A percentile compares a stretch with the other conserved stretches of the same genome.
phyloP scores from a whole-genome alignment of 2,797 vertebrate genomes.

The Denticeps clupeoides region DNA sequence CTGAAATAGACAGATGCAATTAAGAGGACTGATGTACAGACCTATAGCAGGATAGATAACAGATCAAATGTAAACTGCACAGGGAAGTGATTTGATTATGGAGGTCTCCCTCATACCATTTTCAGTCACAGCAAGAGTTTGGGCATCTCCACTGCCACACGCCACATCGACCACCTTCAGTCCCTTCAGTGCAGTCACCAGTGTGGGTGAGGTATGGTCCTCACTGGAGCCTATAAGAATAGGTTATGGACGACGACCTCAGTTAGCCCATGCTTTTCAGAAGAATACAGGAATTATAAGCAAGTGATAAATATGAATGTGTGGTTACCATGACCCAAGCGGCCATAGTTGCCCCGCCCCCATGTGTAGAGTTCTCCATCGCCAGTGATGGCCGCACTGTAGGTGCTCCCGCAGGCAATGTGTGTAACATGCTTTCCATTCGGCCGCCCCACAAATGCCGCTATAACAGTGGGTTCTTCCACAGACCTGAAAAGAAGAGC shows the following conservation, averaged over 20 bases:
- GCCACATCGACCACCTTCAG: constrained; percentile 89
- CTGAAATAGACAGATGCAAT: constrained; percentile 41
- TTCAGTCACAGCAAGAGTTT: constrained; percentile 91
- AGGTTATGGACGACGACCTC: neutral
- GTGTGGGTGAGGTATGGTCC: constrained; percentile 89
- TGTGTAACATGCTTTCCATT: constrained; percentile 84
- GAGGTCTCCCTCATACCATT: constrained; percentile 65
- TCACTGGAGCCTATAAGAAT: constrained; percentile 79
- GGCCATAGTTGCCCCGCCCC: constrained; percentile 94
- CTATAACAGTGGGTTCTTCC: constrained; percentile 84
- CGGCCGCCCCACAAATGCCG: constrained; percentile 84
- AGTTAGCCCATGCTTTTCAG: too few species aligned
- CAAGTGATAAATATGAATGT: neutral
- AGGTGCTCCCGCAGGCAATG: constrained; percentile 90
- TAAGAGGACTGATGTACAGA: too few species aligned
- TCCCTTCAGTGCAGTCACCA: constrained; percentile 86
- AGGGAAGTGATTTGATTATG: neutral
- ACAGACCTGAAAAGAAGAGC: constrained; percentile 63
- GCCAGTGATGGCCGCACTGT: constrained; percentile 87
- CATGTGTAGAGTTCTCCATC: constrained; percentile 94
- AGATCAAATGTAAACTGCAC: too few species aligned
- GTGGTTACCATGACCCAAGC: constrained; percentile 81
- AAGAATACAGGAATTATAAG: too few species aligned
- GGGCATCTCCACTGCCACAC: constrained; percentile 94
- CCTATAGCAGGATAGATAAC: too few species aligned